These are phyloP conservation scores for Callaeas wilsoni DNA, from an alignment of 2,113 vertebrate genomes.

Conservation along the genomic window DNA sequence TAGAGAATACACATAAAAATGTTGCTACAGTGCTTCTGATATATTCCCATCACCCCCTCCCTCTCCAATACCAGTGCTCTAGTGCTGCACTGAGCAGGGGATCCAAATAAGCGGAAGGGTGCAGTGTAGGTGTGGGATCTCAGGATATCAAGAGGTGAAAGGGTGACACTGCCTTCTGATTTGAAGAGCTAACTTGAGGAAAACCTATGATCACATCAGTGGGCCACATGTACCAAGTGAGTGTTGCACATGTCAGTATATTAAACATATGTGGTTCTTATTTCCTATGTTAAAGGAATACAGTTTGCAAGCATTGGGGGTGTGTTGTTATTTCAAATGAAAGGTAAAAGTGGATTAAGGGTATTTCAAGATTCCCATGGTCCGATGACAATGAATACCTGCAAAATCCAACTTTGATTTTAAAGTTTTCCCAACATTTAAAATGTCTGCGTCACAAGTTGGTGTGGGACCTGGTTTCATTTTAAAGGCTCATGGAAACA, in stretches of 20 bases:
- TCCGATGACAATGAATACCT: background rate
- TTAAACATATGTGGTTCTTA: constrained; percentile 47
- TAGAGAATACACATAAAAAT: background rate
- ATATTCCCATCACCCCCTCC: background rate
- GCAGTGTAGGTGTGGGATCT: background rate
- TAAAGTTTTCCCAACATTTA: background rate
- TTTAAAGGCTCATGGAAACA: constrained; percentile 10
- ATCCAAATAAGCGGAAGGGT: background rate
- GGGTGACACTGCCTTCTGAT: background rate
- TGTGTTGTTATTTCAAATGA: background rate
- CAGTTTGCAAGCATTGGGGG: background rate
- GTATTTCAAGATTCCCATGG: background rate
- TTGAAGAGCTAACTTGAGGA: constrained; percentile 8
- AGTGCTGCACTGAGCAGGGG: background rate
- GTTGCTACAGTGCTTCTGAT: background rate
- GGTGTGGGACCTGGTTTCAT: background rate
- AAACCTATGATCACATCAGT: constrained; percentile 46
- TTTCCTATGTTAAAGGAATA: constrained; percentile 41
- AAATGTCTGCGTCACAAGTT: background rate
- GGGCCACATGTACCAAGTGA: constrained; percentile 40
- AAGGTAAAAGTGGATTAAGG: background rate
- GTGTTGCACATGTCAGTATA: constrained; percentile 45
- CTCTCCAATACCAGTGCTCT: background rate
- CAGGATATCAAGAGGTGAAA: constrained; percentile 9
- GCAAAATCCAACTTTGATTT: background rate